phyloP scores from a whole-genome alignment of 2,113 vertebrate genomes.

The Arvicanthis niloticus region DNA sequence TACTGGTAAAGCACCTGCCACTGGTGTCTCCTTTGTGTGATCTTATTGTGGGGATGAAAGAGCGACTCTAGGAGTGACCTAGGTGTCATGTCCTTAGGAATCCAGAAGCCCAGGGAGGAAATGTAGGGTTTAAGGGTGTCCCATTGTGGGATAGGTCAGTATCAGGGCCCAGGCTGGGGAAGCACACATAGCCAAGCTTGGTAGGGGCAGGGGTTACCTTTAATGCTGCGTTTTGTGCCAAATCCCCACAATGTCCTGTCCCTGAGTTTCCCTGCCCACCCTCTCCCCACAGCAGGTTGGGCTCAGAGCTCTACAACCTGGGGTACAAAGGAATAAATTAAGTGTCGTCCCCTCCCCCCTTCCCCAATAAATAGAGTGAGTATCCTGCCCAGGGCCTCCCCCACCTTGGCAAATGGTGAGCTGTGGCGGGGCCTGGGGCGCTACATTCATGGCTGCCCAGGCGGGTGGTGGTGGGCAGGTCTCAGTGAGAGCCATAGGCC shows the following conservation, averaged over 20 bases:
- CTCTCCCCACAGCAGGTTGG: conserved; percentile 45
- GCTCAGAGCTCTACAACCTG: conserved; percentile 68
- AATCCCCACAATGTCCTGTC: conserved; percentile 75
- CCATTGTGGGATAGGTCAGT: too few relatives aligned
- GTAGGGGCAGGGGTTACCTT: conserved; percentile 80
- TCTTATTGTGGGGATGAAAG: conserved; percentile 34
- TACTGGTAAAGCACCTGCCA: conserved; percentile 68
- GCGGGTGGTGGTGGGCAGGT: conserved; percentile 1
- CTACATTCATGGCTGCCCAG: conserved; percentile 81
- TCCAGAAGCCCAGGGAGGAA: background rate
- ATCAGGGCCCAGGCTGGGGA: background rate
- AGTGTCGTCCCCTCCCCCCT: conserved; percentile 54
- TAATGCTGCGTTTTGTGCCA: conserved; percentile 79
- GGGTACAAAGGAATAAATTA: conserved; percentile 82
- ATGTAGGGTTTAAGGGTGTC: too few relatives aligned
- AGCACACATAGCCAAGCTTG: background rate
- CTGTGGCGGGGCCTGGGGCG: conserved; percentile 65
- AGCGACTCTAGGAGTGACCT: too few relatives aligned
- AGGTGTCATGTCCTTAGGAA: background rate
- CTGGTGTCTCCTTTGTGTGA: conserved; percentile 60
- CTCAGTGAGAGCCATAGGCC: conserved; percentile 65
- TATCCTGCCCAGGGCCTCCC: conserved; percentile 69
- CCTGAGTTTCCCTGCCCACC: conserved; percentile 77
- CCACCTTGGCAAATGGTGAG: conserved; percentile 37
- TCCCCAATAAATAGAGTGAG: conserved; percentile 81